Evolutionary conservation across 2,113 vertebrate species (phyloP).

Genomic region (Eulemur macaco): DNA sequence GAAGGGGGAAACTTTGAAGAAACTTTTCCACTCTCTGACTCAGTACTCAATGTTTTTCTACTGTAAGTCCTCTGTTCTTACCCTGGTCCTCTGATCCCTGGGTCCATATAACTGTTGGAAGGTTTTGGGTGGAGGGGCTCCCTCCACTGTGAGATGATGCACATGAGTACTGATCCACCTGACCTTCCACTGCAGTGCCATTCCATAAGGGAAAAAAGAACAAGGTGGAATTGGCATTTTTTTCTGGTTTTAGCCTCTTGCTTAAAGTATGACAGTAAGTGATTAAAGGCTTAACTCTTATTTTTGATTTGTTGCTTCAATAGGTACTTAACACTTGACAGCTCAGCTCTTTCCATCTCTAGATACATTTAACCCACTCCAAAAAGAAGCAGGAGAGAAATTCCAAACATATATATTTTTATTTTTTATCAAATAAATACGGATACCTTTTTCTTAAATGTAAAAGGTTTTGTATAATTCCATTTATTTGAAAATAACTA

Average conservation of each 20-base stretch:
- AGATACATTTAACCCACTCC: not conserved
- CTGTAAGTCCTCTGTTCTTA: not conserved
- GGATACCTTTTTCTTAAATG: not conserved
- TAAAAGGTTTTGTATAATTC: not conserved
- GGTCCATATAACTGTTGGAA: not conserved
- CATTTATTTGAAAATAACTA: not conserved
- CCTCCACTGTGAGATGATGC: no score
- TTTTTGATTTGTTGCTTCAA: not conserved
- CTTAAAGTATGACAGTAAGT: not conserved
- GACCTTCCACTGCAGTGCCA: not conserved
- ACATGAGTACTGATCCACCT: no score
- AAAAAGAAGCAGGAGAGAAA: not conserved
- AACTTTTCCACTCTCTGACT: not conserved
- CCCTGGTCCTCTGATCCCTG: not conserved
- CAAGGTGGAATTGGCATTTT: not conserved
- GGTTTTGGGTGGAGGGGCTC: no score
- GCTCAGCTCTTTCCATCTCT: not conserved
- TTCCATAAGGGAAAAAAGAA: no score
- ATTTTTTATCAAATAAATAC: not conserved
- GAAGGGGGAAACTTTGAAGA: not conserved
- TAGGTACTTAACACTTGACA: no score
- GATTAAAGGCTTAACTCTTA: not conserved
- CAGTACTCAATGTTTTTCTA: not conserved
- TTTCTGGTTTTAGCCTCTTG: not conserved
- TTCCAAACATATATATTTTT: not conserved